Evolutionary conservation across 2,113 vertebrate species (phyloP).

Genomic region (Orycteropus afer): DNA sequence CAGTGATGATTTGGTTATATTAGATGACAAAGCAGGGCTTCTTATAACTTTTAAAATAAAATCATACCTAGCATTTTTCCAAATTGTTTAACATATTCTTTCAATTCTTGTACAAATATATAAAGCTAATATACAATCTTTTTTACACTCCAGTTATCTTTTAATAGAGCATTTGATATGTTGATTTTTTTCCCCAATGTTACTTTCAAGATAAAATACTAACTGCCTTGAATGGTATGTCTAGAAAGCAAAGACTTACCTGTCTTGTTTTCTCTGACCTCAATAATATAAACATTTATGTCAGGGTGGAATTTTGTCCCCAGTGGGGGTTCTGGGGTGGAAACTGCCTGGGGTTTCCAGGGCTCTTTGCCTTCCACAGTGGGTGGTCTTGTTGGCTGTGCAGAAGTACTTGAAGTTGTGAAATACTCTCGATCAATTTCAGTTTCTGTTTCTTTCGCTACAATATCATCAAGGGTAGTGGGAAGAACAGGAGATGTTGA

Average conservation of each 20-base stretch:
- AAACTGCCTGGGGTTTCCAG: slow-evolving; percentile 76
- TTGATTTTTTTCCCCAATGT: slow-evolving; percentile 69
- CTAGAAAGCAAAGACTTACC: slow-evolving; percentile 90
- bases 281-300: slow-evolving; percentile 89
- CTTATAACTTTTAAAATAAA: slow-evolving; percentile 67
- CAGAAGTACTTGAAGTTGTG: slow-evolving; percentile 79
- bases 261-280: slow-evolving; percentile 89
- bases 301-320: slow-evolving; percentile 79
- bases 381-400: slow-evolving; percentile 78
- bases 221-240: slow-evolving; percentile 73
- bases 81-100: slow-evolving; percentile 69
- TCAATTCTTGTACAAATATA: slow-evolving; percentile 64
- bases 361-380: slow-evolving; percentile 80
- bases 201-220: slow-evolving; percentile 73
- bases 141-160: slow-evolving; percentile 82
- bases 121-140: slow-evolving; percentile 73
- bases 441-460: slow-evolving; percentile 75
- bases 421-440: slow-evolving; percentile 89
- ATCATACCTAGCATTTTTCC: slow-evolving; percentile 68
- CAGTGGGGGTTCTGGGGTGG: slow-evolving; percentile 78
- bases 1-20: slow-evolving; percentile 78
- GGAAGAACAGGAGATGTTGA: slow-evolving; percentile 81
- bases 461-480: slow-evolving; percentile 74
- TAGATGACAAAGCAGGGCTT: slow-evolving; percentile 80
- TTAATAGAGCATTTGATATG: slow-evolving; percentile 78